A percentile compares a stretch with the other conserved stretches of the same genome.
phyloP scores from a whole-genome alignment of 2,113 vertebrate species.

The Mesocricetus auratus region DNA sequence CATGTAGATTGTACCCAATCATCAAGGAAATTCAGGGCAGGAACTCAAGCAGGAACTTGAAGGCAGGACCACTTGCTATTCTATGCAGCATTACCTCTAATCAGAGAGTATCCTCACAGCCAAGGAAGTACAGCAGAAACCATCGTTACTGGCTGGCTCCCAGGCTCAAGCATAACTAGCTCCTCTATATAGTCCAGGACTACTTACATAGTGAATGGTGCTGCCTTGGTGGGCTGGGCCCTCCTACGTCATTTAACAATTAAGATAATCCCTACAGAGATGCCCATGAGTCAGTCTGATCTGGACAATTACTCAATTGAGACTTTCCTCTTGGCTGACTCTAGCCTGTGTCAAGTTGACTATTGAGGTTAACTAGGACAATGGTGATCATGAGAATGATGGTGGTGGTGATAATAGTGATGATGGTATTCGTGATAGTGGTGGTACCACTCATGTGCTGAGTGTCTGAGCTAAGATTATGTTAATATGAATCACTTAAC shows the following conservation, averaged over 20 bases:
- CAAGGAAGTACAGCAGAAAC: background rate
- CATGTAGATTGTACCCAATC: background rate
- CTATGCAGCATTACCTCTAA: background rate
- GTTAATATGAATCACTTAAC: too few species aligned
- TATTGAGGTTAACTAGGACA: background rate
- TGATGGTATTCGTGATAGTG: background rate
- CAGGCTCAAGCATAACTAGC: background rate
- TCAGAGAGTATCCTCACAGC: background rate
- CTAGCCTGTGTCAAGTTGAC: background rate
- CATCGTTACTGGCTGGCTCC: background rate
- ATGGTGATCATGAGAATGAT: background rate
- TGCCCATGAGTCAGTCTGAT: background rate
- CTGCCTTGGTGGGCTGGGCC: background rate
- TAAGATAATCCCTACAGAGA: background rate
- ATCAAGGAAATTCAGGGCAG: background rate
- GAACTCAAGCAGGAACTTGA: background rate
- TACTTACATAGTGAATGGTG: background rate
- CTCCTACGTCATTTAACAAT: background rate
- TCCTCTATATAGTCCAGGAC: background rate
- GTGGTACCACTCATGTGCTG: background rate
- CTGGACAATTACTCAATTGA: background rate
- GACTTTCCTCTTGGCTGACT: background rate
- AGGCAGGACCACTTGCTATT: background rate
- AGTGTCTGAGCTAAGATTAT: background rate
- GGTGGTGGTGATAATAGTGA: background rate